Percentiles rank a stretch among this genome's conserved stretches.
phyloP scores from a whole-genome alignment of 2,797 vertebrate genomes.

The Manis crassicaudata region DNA sequence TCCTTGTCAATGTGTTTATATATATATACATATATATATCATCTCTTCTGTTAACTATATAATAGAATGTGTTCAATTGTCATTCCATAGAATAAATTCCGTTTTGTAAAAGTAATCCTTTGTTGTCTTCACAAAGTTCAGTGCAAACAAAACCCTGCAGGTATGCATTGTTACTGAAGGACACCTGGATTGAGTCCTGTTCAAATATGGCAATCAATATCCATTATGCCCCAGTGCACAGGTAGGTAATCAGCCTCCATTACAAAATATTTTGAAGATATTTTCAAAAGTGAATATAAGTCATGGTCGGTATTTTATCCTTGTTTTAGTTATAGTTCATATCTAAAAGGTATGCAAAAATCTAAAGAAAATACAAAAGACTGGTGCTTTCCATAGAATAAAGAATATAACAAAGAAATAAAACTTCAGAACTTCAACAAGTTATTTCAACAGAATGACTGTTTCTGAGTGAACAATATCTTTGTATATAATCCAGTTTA shows the following conservation, averaged over 20 bases:
- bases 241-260: neutral
- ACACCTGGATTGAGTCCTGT: neutral
- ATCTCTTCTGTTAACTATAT: neutral
- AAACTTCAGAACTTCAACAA: neutral
- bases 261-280: neutral
- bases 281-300: neutral
- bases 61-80: neutral
- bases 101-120: neutral
- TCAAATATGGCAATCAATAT: neutral
- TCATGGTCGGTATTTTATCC: neutral
- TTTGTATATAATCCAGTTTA: neutral
- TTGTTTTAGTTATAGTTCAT: neutral
- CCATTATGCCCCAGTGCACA: neutral
- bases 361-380: neutral
- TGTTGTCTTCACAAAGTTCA: neutral
- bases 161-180: neutral
- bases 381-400: neutral
- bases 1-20: neutral
- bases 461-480: neutral
- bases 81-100: neutral
- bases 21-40: neutral
- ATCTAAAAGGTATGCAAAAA: neutral
- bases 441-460: neutral
- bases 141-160: neutral
- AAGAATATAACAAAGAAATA: neutral